These are phyloP conservation scores for Pimpla rufipes DNA, from an alignment of 2,888 invertebrate species.

Conservation along the genomic window DNA sequence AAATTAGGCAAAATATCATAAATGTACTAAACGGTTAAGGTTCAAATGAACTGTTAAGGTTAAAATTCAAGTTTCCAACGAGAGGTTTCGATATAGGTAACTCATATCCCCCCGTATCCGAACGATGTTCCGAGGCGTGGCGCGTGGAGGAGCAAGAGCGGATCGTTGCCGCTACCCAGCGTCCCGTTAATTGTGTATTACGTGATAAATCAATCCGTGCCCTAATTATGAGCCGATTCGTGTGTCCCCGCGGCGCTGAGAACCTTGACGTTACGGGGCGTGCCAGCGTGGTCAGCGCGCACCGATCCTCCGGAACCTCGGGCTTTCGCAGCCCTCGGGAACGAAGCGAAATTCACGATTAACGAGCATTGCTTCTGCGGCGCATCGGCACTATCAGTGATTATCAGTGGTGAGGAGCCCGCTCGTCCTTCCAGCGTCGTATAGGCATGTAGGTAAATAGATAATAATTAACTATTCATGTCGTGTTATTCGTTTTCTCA, in stretches of 20 bases:
- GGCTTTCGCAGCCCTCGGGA: not conserved
- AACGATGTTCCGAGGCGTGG: not conserved
- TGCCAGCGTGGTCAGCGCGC: constrained; percentile 49
- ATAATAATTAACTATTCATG: too few relatives aligned
- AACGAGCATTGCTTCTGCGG: constrained; percentile 44
- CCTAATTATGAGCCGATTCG: constrained; percentile 76
- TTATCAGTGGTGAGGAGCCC: too few relatives aligned
- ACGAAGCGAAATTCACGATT: constrained; percentile 24
- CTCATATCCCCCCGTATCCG: too few relatives aligned
- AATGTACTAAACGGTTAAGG: not conserved
- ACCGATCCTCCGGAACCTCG: not conserved
- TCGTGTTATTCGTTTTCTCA: too few relatives aligned
- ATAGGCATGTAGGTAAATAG: too few relatives aligned
- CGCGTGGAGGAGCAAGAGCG: too few relatives aligned
- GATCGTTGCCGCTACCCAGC: constrained; percentile 18
- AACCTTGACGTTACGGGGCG: not conserved
- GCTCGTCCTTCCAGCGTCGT: too few relatives aligned
- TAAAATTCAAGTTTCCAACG: not conserved
- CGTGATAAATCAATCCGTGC: constrained; percentile 78
- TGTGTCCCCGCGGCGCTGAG: constrained; percentile 38
- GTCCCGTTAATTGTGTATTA: constrained; percentile 78
- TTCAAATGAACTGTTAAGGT: not conserved
- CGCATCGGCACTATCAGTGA: constrained; percentile 8
- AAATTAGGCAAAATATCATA: not conserved
- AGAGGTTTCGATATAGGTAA: not conserved